These are phyloP conservation scores for Falco naumanni DNA, from an alignment of 2,797 vertebrate species.

Conservation along the genomic window DNA sequence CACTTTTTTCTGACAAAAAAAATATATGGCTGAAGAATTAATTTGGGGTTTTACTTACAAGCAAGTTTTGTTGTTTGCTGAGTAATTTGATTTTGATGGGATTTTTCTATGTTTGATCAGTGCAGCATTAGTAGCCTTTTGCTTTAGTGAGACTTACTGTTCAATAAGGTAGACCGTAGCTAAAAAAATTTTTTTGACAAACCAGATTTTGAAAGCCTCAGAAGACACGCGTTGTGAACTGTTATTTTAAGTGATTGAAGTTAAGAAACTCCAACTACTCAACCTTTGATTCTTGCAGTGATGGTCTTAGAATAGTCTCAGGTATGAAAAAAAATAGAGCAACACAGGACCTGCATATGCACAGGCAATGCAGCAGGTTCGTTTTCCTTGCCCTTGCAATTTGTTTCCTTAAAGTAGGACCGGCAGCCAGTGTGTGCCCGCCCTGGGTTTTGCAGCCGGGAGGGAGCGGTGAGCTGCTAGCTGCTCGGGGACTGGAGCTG, in stretches of 20 bases:
- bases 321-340: neutral
- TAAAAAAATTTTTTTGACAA: neutral
- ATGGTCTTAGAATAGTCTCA: neutral
- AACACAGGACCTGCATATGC: rapidly evolving
- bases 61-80: neutral
- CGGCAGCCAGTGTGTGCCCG: too few species aligned
- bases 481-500: neutral
- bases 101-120: neutral
- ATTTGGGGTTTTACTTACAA: neutral
- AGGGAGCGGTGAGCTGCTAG: neutral
- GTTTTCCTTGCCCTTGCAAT: neutral
- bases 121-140: neutral
- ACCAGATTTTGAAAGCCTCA: neutral
- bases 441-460: rapidly evolving
- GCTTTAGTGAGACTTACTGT: neutral
- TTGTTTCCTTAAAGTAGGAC: neutral
- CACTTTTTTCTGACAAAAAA: neutral
- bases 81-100: neutral
- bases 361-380: neutral
- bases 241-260: neutral
- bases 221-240: rapidly evolving
- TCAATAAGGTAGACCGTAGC: neutral
- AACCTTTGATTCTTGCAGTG: neutral
- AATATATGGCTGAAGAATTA: neutral
- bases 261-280: neutral